phyloP scores from a whole-genome alignment of 2,888 invertebrate species.

The Acleris literana region DNA sequence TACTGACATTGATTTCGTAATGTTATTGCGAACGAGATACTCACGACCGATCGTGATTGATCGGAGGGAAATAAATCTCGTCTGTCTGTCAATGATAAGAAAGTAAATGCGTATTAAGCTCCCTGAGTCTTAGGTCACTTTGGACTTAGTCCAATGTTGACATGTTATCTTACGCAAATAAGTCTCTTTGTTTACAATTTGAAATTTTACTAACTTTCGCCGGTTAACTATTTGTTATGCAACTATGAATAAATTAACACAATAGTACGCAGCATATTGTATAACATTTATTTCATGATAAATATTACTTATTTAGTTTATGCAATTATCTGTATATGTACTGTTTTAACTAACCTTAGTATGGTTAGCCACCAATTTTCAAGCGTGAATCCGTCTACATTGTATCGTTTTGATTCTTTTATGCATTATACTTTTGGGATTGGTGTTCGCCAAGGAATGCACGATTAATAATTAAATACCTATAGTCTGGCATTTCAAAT shows the following conservation, averaged over 20 bases:
- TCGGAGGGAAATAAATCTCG: conserved; percentile 1
- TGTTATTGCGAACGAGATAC: not conserved
- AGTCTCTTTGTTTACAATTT: not conserved
- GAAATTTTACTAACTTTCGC: not conserved
- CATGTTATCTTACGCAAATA: not conserved
- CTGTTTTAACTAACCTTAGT: too few relatives aligned
- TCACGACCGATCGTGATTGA: conserved; percentile 5
- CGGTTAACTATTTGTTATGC: too few relatives aligned
- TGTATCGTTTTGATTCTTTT: conserved; percentile 13
- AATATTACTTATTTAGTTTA: too few relatives aligned
- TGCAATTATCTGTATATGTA: too few relatives aligned
- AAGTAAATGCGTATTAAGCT: conserved; percentile 15
- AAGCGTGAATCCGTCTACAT: conserved; percentile 8
- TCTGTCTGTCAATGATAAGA: conserved; percentile 16
- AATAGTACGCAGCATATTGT: too few relatives aligned
- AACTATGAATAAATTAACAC: too few relatives aligned
- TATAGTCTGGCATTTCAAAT: not conserved
- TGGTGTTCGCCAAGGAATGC: conserved; percentile 17
- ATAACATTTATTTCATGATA: too few relatives aligned
- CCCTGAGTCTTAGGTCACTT: conserved; percentile 26
- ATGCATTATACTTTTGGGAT: not conserved
- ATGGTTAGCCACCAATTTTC: conserved; percentile 8
- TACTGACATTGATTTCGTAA: too few relatives aligned
- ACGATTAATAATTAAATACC: too few relatives aligned
- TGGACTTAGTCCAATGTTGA: conserved; percentile 59